phyloP scores from a whole-genome alignment of 2,888 invertebrate species.

The Stegana nigrithorax region DNA sequence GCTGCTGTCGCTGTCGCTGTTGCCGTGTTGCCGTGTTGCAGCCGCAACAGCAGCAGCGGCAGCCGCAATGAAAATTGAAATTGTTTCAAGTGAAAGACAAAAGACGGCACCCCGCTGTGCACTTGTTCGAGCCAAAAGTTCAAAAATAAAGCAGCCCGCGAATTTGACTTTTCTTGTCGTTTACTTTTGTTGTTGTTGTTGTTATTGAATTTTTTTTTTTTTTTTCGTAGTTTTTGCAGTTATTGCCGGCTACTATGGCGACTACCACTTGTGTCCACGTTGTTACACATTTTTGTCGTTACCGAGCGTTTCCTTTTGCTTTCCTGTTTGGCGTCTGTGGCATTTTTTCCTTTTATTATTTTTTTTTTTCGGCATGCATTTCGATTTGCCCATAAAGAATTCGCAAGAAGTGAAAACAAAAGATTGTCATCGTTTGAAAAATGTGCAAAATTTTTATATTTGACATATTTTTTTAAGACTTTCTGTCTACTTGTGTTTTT shows the following conservation, averaged over 20 bases:
- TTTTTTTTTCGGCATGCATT: not conserved
- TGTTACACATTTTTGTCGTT: slow-evolving; percentile 12
- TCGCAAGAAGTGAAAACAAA: slow-evolving; percentile 66
- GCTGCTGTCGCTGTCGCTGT: too few species aligned
- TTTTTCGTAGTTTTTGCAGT: too few species aligned
- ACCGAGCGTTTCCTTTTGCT: not conserved
- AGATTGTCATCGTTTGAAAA: slow-evolving; percentile 62
- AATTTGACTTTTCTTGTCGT: not conserved
- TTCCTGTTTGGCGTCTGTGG: not conserved
- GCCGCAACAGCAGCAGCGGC: too few species aligned
- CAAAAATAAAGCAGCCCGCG: slow-evolving; percentile 23
- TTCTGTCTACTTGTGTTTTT: too few species aligned
- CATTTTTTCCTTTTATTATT: not conserved
- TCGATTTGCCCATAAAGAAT: slow-evolving; percentile 37
- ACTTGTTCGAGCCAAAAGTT: slow-evolving; percentile 59
- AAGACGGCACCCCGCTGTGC: slow-evolving; percentile 51
- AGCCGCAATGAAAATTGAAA: slow-evolving; percentile 6
- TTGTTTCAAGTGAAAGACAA: slow-evolving; percentile 20
- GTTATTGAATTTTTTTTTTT: not conserved
- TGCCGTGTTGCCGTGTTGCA: too few species aligned
- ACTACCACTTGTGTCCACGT: slow-evolving; percentile 7
- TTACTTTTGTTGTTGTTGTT: not conserved
- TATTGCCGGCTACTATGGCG: not conserved
- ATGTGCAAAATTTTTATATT: slow-evolving; percentile 42
- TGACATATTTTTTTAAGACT: slow-evolving; percentile 33